A percentile compares a stretch with the other conserved stretches of the same genome.
phyloP scores from a whole-genome alignment of 2,113 vertebrate species.

The Neotoma lepida region DNA sequence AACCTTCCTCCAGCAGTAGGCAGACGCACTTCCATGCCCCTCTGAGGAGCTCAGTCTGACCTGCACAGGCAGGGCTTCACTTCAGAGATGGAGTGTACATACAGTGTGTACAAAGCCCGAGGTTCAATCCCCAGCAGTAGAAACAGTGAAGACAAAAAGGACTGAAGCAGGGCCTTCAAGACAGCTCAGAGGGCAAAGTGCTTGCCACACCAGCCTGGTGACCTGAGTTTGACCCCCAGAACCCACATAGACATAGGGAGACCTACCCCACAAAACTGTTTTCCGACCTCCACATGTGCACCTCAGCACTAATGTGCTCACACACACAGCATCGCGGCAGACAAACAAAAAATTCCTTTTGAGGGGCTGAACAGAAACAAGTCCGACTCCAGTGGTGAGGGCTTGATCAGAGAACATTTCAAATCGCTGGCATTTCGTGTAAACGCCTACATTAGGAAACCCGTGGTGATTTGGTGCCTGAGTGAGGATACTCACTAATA shows the following conservation, averaged over 20 bases:
- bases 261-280: background rate
- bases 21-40: constrained; percentile 24
- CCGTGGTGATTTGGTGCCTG: constrained; percentile 82
- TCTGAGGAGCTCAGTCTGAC: constrained; percentile 1
- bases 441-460: constrained; percentile 85
- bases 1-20: constrained; percentile 23
- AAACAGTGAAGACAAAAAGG: too few species aligned
- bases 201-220: background rate
- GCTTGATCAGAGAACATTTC: constrained; percentile 67
- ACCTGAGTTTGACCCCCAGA: background rate
- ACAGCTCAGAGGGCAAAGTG: background rate
- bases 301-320: background rate
- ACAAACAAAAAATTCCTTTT: background rate
- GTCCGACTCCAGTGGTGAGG: background rate
- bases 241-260: background rate
- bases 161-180: too few species aligned
- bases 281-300: background rate
- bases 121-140: background rate
- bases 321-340: background rate
- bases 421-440: constrained; percentile 82
- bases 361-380: constrained; percentile 38
- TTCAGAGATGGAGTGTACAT: background rate
- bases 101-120: background rate
- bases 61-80: constrained; percentile 50
- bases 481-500: constrained; percentile 87